These are phyloP conservation scores for Sphaerophoria rueppellii DNA, from an alignment of 2,888 invertebrate genomes.

Conservation along the genomic window DNA sequence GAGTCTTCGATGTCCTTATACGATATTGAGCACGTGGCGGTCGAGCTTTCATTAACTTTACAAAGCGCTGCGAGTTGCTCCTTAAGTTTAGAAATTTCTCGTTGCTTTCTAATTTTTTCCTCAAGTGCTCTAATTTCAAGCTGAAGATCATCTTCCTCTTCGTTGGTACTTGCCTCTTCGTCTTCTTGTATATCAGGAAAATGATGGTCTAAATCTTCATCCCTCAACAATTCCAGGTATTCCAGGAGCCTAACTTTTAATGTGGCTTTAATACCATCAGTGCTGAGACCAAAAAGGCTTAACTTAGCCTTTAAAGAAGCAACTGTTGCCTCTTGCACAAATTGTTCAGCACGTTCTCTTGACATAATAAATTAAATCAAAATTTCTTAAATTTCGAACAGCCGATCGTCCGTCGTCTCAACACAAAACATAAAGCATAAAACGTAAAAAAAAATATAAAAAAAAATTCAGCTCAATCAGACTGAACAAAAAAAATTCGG, in stretches of 20 bases:
- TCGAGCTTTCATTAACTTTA: background rate
- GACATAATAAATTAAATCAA: no score
- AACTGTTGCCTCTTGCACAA: constrained; percentile 23
- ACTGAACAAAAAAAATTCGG: no score
- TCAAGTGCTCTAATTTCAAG: constrained; percentile 13
- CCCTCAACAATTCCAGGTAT: constrained; percentile 6
- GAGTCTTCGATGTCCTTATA: constrained; percentile 53
- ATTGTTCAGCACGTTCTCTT: no score
- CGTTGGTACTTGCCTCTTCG: background rate
- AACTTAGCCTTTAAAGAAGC: constrained; percentile 33
- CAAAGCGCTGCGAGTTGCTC: constrained; percentile 30
- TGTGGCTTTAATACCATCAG: constrained; percentile 24
- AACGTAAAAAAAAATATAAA: no score
- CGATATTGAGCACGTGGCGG: constrained; percentile 30
- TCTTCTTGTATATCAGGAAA: no score
- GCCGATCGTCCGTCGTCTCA: no score
- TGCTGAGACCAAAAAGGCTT: background rate
- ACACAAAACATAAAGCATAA: no score
- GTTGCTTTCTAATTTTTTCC: constrained; percentile 34
- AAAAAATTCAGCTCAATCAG: no score
- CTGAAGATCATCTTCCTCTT: constrained; percentile 15
- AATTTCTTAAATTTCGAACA: no score
- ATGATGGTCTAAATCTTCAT: background rate
- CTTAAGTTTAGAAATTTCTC: constrained; percentile 40
- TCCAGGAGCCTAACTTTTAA: constrained; percentile 43